A percentile compares a stretch with the other conserved stretches of the same genome.
phyloP scores from a whole-genome alignment of 1,140 invertebrate species.

The Samia ricini region DNA sequence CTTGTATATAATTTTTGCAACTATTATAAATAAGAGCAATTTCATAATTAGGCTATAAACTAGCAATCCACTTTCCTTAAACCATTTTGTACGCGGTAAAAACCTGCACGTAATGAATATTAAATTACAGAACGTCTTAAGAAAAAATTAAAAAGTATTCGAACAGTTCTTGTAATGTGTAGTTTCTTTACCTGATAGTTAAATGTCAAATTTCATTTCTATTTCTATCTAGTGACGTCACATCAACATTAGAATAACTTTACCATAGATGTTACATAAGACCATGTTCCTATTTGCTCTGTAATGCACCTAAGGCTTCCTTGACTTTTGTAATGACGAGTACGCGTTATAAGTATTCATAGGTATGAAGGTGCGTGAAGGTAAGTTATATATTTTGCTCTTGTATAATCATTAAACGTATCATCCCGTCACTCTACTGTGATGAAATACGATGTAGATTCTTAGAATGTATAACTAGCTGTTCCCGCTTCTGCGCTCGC shows the following conservation, averaged over 20 bases:
- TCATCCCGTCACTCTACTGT: neutral
- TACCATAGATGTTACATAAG: neutral
- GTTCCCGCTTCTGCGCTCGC: too few species aligned
- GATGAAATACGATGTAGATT: neutral
- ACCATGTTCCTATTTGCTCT: neutral
- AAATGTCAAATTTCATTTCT: neutral
- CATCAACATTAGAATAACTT: neutral
- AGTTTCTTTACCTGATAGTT: too few species aligned
- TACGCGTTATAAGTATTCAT: neutral
- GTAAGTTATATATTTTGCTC: neutral
- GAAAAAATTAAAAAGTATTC: too few species aligned
- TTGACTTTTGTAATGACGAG: neutral
- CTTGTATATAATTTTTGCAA: too few species aligned
- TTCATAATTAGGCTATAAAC: too few species aligned
- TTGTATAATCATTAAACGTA: neutral
- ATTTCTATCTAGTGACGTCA: neutral
- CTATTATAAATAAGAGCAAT: too few species aligned
- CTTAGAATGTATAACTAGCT: neutral
- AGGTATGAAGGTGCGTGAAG: neutral
- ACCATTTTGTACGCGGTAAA: too few species aligned
- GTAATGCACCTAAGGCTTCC: neutral
- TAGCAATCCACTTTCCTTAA: too few species aligned
- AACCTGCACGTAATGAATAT: too few species aligned
- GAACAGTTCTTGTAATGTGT: too few species aligned
- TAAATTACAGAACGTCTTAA: too few species aligned